Evolutionary conservation across 2,113 vertebrate genomes (phyloP).

Genomic region (Dryoscopus gambensis): DNA sequence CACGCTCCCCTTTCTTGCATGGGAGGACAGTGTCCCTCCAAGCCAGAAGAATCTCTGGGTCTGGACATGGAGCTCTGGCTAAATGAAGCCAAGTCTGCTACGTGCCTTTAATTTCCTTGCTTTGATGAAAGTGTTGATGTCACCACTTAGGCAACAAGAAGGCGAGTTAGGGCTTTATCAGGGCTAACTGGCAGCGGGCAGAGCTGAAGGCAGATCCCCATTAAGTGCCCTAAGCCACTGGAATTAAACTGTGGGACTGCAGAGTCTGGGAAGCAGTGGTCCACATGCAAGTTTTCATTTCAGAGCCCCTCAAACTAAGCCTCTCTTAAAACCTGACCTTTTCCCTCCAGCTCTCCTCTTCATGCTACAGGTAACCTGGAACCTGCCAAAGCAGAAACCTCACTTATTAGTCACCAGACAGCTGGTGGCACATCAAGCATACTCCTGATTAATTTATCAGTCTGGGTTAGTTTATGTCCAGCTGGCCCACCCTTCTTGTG

Average conservation of each 20-base stretch:
- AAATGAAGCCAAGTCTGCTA: not conserved
- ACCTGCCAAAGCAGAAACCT: slow-evolving; percentile 1
- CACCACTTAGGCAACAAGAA: not conserved
- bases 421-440: slow-evolving; percentile 6
- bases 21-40: not conserved
- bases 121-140: slow-evolving; percentile 38
- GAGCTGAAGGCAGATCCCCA: not conserved
- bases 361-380: not conserved
- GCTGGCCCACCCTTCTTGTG: not conserved
- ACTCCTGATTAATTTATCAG: not conserved
- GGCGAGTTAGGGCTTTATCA: not conserved
- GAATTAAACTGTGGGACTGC: not conserved
- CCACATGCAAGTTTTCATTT: not conserved
- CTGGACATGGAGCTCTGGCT: not conserved
- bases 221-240: not conserved
- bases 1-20: not conserved
- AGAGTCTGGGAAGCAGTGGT: not conserved
- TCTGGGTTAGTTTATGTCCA: not conserved
- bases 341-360: not conserved
- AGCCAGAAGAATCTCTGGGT: not conserved
- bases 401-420: not conserved
- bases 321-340: not conserved
- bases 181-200: not conserved
- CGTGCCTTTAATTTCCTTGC: slow-evolving; percentile 24
- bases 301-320: not conserved